phyloP scores from a whole-genome alignment of 2,888 invertebrate species.

The Lithophane ornitopus region DNA sequence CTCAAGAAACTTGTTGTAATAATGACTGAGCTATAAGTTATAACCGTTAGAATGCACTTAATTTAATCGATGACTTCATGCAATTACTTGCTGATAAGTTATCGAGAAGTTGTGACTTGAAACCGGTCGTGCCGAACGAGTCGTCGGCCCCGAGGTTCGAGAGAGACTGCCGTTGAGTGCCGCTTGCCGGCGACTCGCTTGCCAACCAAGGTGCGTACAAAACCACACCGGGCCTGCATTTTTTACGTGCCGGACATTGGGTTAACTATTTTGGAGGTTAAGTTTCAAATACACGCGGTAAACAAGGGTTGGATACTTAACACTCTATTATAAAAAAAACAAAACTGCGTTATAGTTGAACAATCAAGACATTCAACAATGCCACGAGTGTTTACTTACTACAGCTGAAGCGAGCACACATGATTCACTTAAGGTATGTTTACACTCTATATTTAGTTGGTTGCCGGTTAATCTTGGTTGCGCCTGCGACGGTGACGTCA shows the following conservation, averaged over 20 bases:
- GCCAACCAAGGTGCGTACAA: conserved; percentile 59
- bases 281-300: conserved; percentile 77
- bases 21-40: conserved; percentile 51
- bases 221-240: conserved; percentile 80
- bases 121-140: conserved; percentile 73
- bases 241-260: conserved; percentile 85
- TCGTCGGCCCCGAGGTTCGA: conserved; percentile 76
- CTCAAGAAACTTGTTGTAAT: conserved; percentile 36
- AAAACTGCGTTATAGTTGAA: conserved; percentile 29
- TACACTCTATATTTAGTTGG: conserved; percentile 84
- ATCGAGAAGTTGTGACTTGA: conserved; percentile 77
- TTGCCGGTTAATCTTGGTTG: conserved; percentile 76
- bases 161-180: conserved; percentile 75
- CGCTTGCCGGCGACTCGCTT: conserved; percentile 60
- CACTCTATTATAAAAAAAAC: conserved; percentile 14
- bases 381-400: conserved; percentile 74
- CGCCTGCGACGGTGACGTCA: conserved; percentile 84
- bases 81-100: conserved; percentile 88
- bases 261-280: conserved; percentile 86
- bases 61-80: conserved; percentile 89
- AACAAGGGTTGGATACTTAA: conserved; percentile 44
- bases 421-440: conserved; percentile 84
- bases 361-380: conserved; percentile 65
- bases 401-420: conserved; percentile 73
- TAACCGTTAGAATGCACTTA: conserved; percentile 73